Base-by-base conservation (phyloP, 2,113 vertebrate species). In the Mastomys natalensis region DNA sequence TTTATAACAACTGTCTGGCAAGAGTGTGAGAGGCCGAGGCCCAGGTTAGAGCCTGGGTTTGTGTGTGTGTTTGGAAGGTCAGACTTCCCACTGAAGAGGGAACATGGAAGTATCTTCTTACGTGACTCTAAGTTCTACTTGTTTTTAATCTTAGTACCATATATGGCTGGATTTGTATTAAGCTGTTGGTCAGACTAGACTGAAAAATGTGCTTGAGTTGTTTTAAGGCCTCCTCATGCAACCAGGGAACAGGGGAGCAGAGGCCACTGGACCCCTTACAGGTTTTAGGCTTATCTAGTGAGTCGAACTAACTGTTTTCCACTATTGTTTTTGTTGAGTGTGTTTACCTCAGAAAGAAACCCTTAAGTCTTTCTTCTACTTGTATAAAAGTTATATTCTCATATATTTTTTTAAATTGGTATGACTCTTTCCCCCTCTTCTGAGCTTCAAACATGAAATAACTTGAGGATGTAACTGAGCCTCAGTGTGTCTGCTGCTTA, bases 361-460 rank as follows among this genome's bases (percentile, higher is more conserved):
- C 55, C n/a, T 88, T 90, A 93, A 73, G 16, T 55, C 29, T 8
- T 93, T 55, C 29, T 8, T 93, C 45, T 76, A 17, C 89, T 55
- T 84, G n/a, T 90, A 55, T 91, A 68, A 94, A 96, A 82, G 15
- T 43, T 87, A 45, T 45, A 7, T 82, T 97, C n/a, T 68, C 29
- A 81, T 5, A 78, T 74, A 73, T 68, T 76, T 92, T 93, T 89
- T 90, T n/a, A n/a, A 70, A 87, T 66, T 34, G n/a, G n/a, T 72
- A 51, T 95, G 90, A 85, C 8, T 19, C 81, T 95, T 93, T 31
- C 12, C 76, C 76, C 82, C 43, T 91, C n/a, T 76, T 92, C 43
- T 72, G 93, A 72, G 53, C n/a, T 73, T 89, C 16, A 92, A 70
- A 89, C 58, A 64, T 48, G 53, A 94, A 95, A 37, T 91, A 95